Percentiles rank a stretch among this genome's conserved stretches.
Conservation (phyloP, 1,140 invertebrate species). For the Tribolium madens region DNA sequence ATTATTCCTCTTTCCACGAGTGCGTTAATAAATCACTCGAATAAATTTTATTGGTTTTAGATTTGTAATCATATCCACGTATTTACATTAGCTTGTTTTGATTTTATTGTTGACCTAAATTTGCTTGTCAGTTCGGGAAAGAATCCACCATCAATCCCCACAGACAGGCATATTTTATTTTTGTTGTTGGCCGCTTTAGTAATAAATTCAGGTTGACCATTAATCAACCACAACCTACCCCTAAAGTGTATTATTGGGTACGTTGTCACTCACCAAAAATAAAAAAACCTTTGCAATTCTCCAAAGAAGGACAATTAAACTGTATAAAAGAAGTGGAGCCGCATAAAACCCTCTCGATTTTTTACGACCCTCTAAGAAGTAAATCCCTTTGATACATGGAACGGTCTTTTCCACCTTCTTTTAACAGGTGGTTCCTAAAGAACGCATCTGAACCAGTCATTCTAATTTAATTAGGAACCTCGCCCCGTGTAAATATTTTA, state of each 20-base stretch:
- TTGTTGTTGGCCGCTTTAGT: conserved; percentile 24
- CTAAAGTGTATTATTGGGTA: conserved; percentile 27
- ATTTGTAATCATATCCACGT: not conserved
- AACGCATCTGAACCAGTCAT: not conserved
- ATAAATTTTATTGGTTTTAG: not conserved
- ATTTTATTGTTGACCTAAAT: conserved; percentile 14
- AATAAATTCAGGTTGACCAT: conserved; percentile 13
- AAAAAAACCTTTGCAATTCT: conserved; percentile 8
- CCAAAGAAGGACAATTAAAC: conserved; percentile 14
- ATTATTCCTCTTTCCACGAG: not conserved
- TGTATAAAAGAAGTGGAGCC: not conserved
- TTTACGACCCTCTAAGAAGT: not conserved
- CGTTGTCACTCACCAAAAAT: not conserved
- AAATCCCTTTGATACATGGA: conserved; percentile 8
- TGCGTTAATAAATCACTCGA: not conserved
- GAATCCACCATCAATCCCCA: conserved; percentile 12
- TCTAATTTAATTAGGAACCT: conserved; percentile 4
- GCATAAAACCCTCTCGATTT: conserved; percentile 2
- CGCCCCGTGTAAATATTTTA: conserved; percentile 2
- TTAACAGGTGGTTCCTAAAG: conserved; percentile 12
- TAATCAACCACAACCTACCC: conserved; percentile 22
- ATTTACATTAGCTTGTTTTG: conserved; percentile 6
- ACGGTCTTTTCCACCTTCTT: conserved; percentile 1
- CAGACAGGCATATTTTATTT: conserved; percentile 16
- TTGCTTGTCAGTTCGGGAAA: not conserved